phyloP scores from a whole-genome alignment of 2,797 vertebrate genomes.

The Lepilemur septentrionalis region DNA sequence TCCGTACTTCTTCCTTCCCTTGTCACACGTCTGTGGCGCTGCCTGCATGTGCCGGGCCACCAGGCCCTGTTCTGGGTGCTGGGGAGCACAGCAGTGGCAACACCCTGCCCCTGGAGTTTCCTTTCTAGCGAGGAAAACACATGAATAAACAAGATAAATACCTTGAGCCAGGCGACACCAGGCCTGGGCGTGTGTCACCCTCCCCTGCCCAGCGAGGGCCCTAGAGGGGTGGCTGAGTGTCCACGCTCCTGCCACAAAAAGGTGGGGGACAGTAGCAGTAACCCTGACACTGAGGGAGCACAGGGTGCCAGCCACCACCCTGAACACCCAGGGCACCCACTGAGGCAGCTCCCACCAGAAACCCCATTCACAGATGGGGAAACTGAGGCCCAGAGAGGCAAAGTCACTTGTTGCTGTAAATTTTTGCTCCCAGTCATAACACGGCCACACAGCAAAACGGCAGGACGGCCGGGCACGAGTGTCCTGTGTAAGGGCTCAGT shows the following conservation, averaged over 20 bases:
- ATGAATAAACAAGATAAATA: neutral
- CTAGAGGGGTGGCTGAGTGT: neutral
- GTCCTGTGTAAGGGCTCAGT: neutral
- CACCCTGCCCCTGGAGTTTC: neutral
- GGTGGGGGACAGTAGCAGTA: neutral
- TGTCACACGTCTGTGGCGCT: neutral
- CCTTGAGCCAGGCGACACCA: neutral
- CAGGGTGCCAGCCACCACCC: accelerated
- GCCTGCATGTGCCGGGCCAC: neutral
- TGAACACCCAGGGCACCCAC: neutral
- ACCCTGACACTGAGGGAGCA: neutral
- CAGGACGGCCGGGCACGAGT: neutral
- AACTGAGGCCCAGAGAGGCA: neutral
- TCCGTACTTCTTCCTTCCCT: neutral
- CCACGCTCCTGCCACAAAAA: neutral
- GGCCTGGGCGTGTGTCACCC: neutral
- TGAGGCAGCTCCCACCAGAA: neutral
- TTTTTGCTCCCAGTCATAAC: neutral
- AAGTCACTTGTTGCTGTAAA: neutral
- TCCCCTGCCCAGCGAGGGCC: neutral
- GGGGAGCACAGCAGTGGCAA: neutral
- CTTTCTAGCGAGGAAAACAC: neutral
- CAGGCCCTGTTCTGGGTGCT: neutral
- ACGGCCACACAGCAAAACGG: neutral
- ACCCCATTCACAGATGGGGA: neutral